phyloP scores from a whole-genome alignment of 2,797 vertebrate species.

The Sebastolobus alascanus region DNA sequence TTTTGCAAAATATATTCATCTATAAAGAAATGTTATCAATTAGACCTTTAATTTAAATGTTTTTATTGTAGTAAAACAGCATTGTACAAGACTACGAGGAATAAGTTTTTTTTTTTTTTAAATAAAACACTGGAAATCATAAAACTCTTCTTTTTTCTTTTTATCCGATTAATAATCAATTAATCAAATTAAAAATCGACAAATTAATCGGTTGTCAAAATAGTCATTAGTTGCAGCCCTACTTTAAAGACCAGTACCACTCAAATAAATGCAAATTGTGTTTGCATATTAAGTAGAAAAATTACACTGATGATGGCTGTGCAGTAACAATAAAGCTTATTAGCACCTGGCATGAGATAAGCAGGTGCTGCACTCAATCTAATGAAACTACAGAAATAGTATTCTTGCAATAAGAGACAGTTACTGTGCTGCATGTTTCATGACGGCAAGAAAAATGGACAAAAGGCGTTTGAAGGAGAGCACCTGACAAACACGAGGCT shows the following conservation, averaged over 20 bases:
- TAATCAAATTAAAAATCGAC: background rate
- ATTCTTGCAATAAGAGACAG: conserved; percentile 27
- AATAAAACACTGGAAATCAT: background rate
- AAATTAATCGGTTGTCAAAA: background rate
- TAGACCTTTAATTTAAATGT: too few species aligned
- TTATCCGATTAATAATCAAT: background rate
- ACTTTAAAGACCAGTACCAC: conserved; percentile 17
- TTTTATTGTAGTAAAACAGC: background rate
- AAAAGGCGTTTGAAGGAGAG: conserved; percentile 56
- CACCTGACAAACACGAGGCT: conserved; percentile 49
- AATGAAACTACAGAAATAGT: conserved; percentile 43
- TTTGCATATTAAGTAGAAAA: conserved; percentile 38
- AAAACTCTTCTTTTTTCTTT: background rate
- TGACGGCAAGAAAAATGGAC: conserved; percentile 31
- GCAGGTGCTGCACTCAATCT: conserved; percentile 4
- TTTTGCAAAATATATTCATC: too few species aligned
- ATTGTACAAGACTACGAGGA: background rate
- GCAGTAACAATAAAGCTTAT: conserved; percentile 40
- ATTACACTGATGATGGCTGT: conserved; percentile 27
- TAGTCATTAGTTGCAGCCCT: background rate
- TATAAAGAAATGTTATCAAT: too few species aligned
- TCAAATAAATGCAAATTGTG: conserved; percentile 46
- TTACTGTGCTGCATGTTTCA: conserved; percentile 35
- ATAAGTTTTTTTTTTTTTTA: background rate
- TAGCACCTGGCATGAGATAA: conserved; percentile 43